Evolutionary conservation across 64 coral and sea anemone species (phyloP).

Genomic region (Stichodactyla helianthus): DNA sequence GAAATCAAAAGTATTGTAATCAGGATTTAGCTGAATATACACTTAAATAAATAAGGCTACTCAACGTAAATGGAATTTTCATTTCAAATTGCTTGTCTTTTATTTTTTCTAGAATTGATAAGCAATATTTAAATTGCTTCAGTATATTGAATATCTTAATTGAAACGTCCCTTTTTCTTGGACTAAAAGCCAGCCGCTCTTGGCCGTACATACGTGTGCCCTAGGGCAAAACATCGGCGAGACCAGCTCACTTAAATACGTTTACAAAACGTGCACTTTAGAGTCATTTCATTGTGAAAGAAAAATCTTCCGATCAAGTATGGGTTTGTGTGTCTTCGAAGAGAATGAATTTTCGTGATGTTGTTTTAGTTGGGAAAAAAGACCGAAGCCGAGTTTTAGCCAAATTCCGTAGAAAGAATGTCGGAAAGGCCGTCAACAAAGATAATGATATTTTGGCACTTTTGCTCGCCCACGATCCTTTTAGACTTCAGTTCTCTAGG

Average conservation of each 20-base stretch:
- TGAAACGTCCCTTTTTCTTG: not conserved
- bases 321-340: no score
- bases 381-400: no score
- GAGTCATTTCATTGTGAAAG: no score
- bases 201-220: not conserved
- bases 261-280: not conserved
- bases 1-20: not conserved
- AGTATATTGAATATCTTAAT: not conserved
- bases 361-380: no score
- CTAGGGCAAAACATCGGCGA: not conserved
- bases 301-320: no score
- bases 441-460: no score
- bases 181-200: not conserved
- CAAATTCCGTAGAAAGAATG: no score
- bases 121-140: slow-evolving; percentile 3
- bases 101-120: not conserved
- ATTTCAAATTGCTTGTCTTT: not conserved
- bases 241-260: not conserved
- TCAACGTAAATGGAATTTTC: not conserved
- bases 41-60: not conserved
- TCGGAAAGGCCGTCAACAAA: no score
- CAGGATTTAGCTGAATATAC: not conserved
- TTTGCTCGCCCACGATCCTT: no score
- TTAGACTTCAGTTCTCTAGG: not conserved
- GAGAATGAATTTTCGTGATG: no score